Percentiles rank a stretch among this genome's conserved stretches.
Evolutionary conservation across 2,113 vertebrate species (phyloP).

Genomic region (Sceloporus undulatus): DNA sequence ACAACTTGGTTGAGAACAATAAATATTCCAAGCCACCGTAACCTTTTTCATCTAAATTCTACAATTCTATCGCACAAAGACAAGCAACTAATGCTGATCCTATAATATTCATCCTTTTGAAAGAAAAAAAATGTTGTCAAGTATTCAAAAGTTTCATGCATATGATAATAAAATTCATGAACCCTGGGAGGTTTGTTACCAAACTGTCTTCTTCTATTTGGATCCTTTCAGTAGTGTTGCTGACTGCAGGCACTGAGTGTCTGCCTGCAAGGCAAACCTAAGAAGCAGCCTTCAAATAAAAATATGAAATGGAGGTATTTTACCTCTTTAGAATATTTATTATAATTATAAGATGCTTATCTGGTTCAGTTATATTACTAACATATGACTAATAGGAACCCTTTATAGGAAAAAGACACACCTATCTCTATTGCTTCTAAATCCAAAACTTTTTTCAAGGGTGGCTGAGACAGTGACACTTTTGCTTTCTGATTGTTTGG

Average conservation of each 20-base stretch:
- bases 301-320: neutral
- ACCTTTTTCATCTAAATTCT: constrained; percentile 16
- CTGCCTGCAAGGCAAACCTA: neutral
- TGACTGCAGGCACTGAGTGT: accelerated
- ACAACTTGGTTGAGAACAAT: constrained; percentile 2
- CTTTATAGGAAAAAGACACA: neutral
- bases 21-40: constrained; percentile 6
- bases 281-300: constrained; percentile 18
- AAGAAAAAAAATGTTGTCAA: constrained; percentile 38
- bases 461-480: too few species aligned
- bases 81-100: constrained; percentile 49
- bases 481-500: too few species aligned
- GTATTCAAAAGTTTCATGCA: constrained; percentile 36
- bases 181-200: constrained; percentile 6
- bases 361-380: neutral
- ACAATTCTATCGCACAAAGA: constrained; percentile 37
- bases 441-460: too few species aligned
- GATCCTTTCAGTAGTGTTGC: constrained; percentile 1
- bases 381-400: neutral
- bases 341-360: constrained; percentile 7
- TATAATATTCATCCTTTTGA: constrained; percentile 21
- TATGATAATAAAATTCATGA: constrained; percentile 20
- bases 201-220: neutral
- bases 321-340: neutral
- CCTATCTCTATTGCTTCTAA: neutral